A percentile compares a stretch with the other conserved stretches of the same genome.
Conservation (phyloP, 2,888 invertebrate genomes). For the Ptilodon capucinus region DNA sequence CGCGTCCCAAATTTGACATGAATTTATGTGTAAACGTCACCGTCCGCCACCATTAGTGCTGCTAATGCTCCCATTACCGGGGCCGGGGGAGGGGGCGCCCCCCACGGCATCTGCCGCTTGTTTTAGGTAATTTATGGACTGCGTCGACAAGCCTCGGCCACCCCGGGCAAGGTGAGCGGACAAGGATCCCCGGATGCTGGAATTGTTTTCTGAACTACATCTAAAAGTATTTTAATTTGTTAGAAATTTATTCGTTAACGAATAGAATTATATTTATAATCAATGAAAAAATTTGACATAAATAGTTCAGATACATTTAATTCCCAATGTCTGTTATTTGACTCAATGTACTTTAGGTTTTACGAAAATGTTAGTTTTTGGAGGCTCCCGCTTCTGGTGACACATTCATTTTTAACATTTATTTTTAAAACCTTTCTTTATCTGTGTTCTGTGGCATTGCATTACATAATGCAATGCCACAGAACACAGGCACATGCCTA, state of each 20-base stretch:
- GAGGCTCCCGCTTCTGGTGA: too few relatives aligned
- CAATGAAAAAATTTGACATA: too few relatives aligned
- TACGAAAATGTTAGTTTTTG: too few relatives aligned
- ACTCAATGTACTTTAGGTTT: too few relatives aligned
- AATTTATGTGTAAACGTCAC: constrained; percentile 80
- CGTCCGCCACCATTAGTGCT: constrained; percentile 76
- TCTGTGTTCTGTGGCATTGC: too few relatives aligned
- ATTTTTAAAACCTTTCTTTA: too few relatives aligned
- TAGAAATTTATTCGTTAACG: neutral
- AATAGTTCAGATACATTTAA: too few relatives aligned
- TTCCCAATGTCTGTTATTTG: too few relatives aligned
- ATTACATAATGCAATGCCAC: too few relatives aligned
- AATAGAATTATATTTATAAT: too few relatives aligned
- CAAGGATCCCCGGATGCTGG: constrained; percentile 29
- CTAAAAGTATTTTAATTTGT: neutral
- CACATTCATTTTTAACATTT: too few relatives aligned
- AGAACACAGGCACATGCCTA: too few relatives aligned
- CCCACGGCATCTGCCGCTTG: constrained; percentile 78
- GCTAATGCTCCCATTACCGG: constrained; percentile 80
- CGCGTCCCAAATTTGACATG: constrained; percentile 73
- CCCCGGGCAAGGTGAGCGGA: constrained; percentile 56
- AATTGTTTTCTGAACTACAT: constrained; percentile 24
- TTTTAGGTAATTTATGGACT: constrained; percentile 80
- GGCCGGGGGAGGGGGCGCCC: constrained; percentile 44
- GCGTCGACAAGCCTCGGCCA: constrained; percentile 60